phyloP scores from a whole-genome alignment of 2,797 vertebrate genomes.

The Aplochiton taeniatus region DNA sequence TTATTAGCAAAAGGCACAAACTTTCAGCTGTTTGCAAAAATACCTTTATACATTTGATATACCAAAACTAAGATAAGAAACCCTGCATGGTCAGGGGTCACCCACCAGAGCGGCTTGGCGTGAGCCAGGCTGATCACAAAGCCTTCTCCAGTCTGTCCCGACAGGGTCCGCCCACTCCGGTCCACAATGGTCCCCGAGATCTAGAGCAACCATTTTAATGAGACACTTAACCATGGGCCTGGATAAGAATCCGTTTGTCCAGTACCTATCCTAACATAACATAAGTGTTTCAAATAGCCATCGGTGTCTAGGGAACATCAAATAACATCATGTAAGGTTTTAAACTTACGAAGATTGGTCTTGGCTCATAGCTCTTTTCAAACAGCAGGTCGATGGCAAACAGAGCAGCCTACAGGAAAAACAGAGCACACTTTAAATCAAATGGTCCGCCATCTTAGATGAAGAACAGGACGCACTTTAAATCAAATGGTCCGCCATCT shows the following conservation, averaged over 20 bases:
- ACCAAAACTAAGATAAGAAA: too few relatives aligned
- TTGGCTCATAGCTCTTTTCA: constrained; percentile 80
- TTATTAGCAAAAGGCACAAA: too few relatives aligned
- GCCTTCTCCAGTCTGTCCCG: constrained; percentile 94
- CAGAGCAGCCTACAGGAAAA: constrained; percentile 84
- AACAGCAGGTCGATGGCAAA: constrained; percentile 91
- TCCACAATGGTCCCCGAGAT: constrained; percentile 97
- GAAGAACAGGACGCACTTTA: not conserved
- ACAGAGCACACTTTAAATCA: not conserved
- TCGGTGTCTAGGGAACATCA: too few relatives aligned
- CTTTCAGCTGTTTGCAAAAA: too few relatives aligned
- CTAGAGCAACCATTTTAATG: constrained; percentile 55
- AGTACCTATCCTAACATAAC: too few relatives aligned
- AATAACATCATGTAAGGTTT: not conserved
- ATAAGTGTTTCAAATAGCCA: too few relatives aligned
- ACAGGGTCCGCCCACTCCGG: constrained; percentile 93
- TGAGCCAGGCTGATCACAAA: constrained; percentile 94
- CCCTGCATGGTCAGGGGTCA: constrained; percentile 9
- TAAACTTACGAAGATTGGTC: constrained; percentile 89
- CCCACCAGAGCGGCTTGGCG: constrained; percentile 90
- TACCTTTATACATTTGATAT: too few relatives aligned
- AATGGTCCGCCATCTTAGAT: not conserved
- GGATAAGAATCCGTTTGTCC: too few relatives aligned
- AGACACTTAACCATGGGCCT: too few relatives aligned
- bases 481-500: too few relatives aligned